Percentiles rank a stretch among this genome's conserved stretches.
Conservation (phyloP, 2,113 vertebrate species). For the Chaetops frenatus region DNA sequence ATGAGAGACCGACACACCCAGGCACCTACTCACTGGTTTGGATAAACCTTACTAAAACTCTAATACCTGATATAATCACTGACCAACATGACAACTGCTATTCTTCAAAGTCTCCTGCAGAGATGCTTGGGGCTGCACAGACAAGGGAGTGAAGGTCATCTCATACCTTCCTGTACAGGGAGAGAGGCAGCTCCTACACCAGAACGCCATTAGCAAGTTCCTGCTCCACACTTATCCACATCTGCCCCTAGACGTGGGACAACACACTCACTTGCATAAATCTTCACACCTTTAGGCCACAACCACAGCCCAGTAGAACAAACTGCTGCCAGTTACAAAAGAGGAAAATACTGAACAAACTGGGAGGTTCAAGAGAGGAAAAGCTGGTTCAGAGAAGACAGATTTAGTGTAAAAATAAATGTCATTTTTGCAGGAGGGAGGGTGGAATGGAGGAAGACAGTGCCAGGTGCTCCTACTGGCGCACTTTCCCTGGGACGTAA, state of each 20-base stretch:
- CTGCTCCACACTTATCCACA: slow-evolving; percentile 9
- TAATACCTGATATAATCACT: slow-evolving; percentile 60
- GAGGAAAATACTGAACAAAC: slow-evolving; percentile 66
- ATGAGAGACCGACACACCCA: slow-evolving; percentile 25
- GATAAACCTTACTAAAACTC: slow-evolving; percentile 66
- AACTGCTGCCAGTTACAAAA: slow-evolving; percentile 68
- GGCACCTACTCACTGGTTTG: slow-evolving; percentile 57
- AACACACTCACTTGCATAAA: slow-evolving; percentile 30
- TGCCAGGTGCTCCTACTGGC: slow-evolving; percentile 80
- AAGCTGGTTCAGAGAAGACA: slow-evolving; percentile 77
- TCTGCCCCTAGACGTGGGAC: not conserved
- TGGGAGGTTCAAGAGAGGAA: slow-evolving; percentile 68
- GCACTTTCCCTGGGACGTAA: slow-evolving; percentile 99
- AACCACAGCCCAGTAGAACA: slow-evolving; percentile 62
- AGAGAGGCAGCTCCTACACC: slow-evolving; percentile 40
- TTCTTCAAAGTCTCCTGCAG: slow-evolving; percentile 39
- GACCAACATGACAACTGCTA: slow-evolving; percentile 55
- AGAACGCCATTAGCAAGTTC: not conserved
- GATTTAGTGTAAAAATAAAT: slow-evolving; percentile 87
- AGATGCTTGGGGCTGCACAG: slow-evolving; percentile 26
- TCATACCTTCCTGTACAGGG: slow-evolving; percentile 21
- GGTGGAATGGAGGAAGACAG: slow-evolving; percentile 72
- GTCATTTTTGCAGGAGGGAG: slow-evolving; percentile 79
- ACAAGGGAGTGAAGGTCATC: slow-evolving; percentile 1
- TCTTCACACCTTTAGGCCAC: slow-evolving; percentile 60